A percentile compares a stretch with the other conserved stretches of the same genome.
These are phyloP conservation scores for Archilochus colubris DNA, from an alignment of 2,113 vertebrate genomes.

Conservation along the genomic window DNA sequence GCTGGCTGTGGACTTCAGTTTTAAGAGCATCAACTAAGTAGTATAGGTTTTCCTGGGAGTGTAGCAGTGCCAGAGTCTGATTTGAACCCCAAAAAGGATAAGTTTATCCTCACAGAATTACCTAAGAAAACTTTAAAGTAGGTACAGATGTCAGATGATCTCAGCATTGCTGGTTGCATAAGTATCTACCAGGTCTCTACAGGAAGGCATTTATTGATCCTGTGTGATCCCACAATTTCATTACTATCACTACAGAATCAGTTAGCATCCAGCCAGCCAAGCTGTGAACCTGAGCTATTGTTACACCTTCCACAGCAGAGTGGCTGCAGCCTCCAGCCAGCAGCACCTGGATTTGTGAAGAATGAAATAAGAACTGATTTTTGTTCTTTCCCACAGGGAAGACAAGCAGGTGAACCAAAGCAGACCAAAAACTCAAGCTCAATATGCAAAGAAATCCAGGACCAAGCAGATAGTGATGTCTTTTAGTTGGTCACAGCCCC, in stretches of 20 bases:
- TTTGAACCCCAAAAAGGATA: not conserved
- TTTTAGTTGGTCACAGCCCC: not conserved
- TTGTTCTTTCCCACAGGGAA: not conserved
- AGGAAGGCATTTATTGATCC: not conserved
- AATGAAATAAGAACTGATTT: not conserved
- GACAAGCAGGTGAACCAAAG: not conserved
- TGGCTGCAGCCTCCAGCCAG: not conserved
- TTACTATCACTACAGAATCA: not conserved
- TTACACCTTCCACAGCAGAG: not conserved
- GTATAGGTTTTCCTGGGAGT: not conserved
- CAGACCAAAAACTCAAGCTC: not conserved
- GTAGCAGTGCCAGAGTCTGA: not conserved
- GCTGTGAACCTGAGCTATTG: not conserved
- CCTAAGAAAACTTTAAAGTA: not conserved
- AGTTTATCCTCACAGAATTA: not conserved
- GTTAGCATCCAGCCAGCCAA: not conserved
- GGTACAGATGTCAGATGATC: not conserved
- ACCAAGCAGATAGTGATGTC: not conserved
- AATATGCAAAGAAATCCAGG: not conserved
- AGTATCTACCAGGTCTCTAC: not conserved
- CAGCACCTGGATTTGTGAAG: not conserved
- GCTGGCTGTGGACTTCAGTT: not conserved
- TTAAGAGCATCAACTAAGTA: not conserved
- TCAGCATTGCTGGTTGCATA: not conserved
- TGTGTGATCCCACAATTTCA: not conserved